Base-by-base conservation (phyloP, 2,113 vertebrate genomes). In the Atherinomorus stipes region DNA sequence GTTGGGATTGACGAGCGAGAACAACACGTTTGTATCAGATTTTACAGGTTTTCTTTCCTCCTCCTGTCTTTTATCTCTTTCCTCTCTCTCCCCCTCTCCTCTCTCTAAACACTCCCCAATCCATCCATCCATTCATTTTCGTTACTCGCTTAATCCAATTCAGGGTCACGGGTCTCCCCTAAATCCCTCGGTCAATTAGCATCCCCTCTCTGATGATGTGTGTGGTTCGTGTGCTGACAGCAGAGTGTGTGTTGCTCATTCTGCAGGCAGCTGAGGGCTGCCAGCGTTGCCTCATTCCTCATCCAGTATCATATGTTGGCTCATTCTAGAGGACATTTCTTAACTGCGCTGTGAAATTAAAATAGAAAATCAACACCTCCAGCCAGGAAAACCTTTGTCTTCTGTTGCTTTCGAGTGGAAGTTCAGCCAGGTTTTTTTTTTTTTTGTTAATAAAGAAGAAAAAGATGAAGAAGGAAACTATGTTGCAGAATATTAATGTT, bases 211-310 rank as follows among this genome's bases (percentile, higher is more conserved):
- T 65, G 37, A 58, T 70, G 34, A 68, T 61, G 26, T 38, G 25
- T 44, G 52, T 54, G 74, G 69, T 77, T 65, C 38, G 73, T 26
- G 67, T 75, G 67, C 42, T 28, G 28, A 28, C 28, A 66, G 54
- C 66, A 54, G 61, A 58, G 57, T 28, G 31, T 34, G 31, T 69
- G 76, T 59, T 63, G 25, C 19, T 72, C 80, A 51, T 63, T 54
- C 59, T 76, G 71, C 54, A 73, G 61, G 72, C 54, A 50, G 85
- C 79, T 57, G 77, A 57, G 56, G 38, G 74, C 74, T 72, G 71
- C 22, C 21, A 49, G 51, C 38, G 51, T 40, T 38, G 31, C 70
- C 64, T 31, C 11, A 51, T 44, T 63, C 54, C 76, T 45, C 38
- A 25, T 18, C 53, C 22, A 47, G 45, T 49, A 64, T 21, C 28